Conservation (phyloP, 2,797 vertebrate genomes). For the Hephaestus fuliginosus region DNA sequence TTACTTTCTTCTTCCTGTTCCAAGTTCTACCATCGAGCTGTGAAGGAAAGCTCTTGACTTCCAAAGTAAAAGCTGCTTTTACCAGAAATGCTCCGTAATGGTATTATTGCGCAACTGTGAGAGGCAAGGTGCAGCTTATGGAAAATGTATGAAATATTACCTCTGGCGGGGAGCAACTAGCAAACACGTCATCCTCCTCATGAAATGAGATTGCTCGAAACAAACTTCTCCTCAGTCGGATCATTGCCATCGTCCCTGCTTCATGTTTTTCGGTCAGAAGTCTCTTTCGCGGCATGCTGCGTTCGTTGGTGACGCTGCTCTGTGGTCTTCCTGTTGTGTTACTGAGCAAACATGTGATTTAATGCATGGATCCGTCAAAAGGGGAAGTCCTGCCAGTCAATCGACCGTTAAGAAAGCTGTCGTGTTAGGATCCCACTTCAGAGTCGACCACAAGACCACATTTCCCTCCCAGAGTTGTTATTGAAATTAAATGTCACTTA, state of each 20-base stretch:
- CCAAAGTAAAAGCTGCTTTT: background rate
- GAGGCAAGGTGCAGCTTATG: background rate
- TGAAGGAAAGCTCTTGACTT: background rate
- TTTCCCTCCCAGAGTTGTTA: background rate
- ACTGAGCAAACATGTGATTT: constrained; percentile 47
- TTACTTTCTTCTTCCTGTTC: background rate
- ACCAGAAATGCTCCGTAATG: background rate
- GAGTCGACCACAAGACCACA: constrained; percentile 27
- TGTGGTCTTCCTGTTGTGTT: constrained; percentile 28
- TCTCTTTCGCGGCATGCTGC: background rate
- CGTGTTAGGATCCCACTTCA: constrained; percentile 12
- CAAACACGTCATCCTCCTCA: constrained; percentile 50
- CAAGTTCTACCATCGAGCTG: background rate
- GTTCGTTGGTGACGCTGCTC: background rate
- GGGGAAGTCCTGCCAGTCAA: constrained; percentile 59
- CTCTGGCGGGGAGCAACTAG: constrained; percentile 43
- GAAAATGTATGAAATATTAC: constrained; percentile 42
- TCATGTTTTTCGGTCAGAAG: background rate
- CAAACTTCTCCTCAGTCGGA: constrained; percentile 44
- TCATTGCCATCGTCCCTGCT: constrained; percentile 17
- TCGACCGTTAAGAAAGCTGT: constrained; percentile 14
- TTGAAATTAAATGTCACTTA: constrained; percentile 5
- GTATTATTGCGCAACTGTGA: background rate
- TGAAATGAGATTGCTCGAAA: constrained; percentile 7
- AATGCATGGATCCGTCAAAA: constrained; percentile 39